phyloP scores from a whole-genome alignment of 2,888 invertebrate species.

The Lamproptera curius region DNA sequence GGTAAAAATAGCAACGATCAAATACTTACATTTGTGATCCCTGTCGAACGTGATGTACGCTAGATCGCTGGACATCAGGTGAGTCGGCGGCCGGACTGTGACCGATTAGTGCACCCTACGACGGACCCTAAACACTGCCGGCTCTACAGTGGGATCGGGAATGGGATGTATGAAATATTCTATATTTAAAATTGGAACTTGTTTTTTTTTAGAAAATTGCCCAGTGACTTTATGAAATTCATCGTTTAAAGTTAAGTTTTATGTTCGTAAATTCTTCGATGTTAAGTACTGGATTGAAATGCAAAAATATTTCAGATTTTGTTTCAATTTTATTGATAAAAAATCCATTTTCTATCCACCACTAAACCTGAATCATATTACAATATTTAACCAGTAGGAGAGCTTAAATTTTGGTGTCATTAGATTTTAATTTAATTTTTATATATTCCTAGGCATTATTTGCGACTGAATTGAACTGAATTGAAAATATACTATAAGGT shows the following conservation, averaged over 20 bases:
- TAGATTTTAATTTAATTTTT: too few relatives aligned
- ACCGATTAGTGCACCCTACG: conserved; percentile 37
- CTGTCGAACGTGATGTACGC: background rate
- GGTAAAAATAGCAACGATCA: too few relatives aligned
- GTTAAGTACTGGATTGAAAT: background rate
- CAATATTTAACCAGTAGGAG: too few relatives aligned
- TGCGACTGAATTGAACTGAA: too few relatives aligned
- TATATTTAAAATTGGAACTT: background rate
- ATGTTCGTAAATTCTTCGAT: background rate
- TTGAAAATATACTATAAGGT: too few relatives aligned
- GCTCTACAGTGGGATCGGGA: conserved; percentile 34
- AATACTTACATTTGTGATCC: background rate
- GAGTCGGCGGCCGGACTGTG: conserved; percentile 23
- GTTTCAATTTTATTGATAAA: background rate
- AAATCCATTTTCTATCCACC: background rate
- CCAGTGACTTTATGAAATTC: background rate
- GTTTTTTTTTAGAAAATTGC: background rate
- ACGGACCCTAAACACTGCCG: conserved; percentile 47
- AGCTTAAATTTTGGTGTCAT: too few relatives aligned
- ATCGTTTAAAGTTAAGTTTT: background rate
- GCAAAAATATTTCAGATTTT: background rate
- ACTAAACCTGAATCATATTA: too few relatives aligned
- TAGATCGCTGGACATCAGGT: background rate
- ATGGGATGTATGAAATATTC: conserved; percentile 20
- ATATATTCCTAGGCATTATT: too few relatives aligned